These are phyloP conservation scores for Echinometra lucunter DNA, from an alignment of 53 echinoderm and acorn worm species.

Conservation along the genomic window DNA sequence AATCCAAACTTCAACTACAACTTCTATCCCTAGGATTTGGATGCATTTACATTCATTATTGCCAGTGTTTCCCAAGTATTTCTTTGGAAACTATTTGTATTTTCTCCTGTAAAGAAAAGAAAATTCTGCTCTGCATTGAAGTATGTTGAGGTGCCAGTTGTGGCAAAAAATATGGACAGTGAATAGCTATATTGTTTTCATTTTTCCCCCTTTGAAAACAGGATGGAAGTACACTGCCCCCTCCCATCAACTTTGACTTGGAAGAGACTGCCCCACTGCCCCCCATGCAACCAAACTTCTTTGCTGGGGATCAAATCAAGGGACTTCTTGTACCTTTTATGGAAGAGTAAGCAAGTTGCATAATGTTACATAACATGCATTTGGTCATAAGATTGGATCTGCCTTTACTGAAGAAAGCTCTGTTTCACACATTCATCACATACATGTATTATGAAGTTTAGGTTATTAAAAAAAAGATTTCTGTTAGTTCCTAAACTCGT, in stretches of 20 bases:
- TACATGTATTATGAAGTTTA: too few relatives aligned
- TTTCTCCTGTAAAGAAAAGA: neutral
- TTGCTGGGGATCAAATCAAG: slow-evolving; percentile 76
- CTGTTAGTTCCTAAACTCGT: too few relatives aligned
- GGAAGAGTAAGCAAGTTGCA: slow-evolving; percentile 81
- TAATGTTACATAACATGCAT: neutral
- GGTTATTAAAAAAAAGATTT: too few relatives aligned
- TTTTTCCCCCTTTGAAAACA: slow-evolving; percentile 30
- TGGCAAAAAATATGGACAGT: neutral
- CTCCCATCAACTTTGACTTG: slow-evolving; percentile 92
- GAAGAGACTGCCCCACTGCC: slow-evolving; percentile 78
- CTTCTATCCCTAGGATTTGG: neutral
- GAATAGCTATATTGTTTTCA: neutral
- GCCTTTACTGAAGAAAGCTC: too few relatives aligned
- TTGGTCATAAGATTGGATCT: neutral
- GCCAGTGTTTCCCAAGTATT: neutral
- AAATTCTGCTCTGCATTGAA: neutral
- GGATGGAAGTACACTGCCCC: slow-evolving; percentile 90
- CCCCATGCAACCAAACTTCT: slow-evolving; percentile 80
- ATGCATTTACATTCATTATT: neutral
- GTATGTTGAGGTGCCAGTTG: neutral
- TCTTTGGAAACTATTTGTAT: neutral
- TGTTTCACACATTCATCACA: neutral
- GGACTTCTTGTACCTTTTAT: slow-evolving; percentile 79
- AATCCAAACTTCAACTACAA: neutral